Conservation (phyloP, 2,888 invertebrate genomes). For the Phymatocera aterrima region DNA sequence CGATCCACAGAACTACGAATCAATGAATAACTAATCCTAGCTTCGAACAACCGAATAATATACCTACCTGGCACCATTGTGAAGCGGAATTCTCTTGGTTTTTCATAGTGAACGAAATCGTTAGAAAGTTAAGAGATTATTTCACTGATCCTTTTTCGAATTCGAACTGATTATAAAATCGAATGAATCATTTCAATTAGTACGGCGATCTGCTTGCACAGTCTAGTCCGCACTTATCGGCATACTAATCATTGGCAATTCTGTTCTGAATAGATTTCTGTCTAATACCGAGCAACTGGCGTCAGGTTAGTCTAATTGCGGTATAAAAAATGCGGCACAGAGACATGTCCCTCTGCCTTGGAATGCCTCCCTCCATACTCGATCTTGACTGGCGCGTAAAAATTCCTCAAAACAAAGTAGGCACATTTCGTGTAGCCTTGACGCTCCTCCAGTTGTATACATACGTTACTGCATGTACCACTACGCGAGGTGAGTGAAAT, state of each 20-base stretch:
- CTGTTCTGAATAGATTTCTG: constrained; percentile 1
- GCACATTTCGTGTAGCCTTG: background rate
- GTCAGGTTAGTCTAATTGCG: background rate
- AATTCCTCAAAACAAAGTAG: background rate
- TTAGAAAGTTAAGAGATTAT: background rate
- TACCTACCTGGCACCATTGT: background rate
- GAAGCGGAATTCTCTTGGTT: background rate
- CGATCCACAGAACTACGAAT: background rate
- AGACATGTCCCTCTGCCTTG: background rate
- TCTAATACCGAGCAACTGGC: constrained; percentile 8
- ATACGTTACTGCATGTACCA: background rate
- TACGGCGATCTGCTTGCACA: background rate
- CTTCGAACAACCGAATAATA: background rate
- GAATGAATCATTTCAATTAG: background rate
- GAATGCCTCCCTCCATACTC: too few species aligned
- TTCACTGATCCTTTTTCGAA: background rate
- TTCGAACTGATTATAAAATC: background rate
- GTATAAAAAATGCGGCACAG: background rate
- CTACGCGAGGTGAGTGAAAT: too few species aligned
- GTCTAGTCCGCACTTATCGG: background rate
- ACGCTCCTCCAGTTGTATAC: background rate
- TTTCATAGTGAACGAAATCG: background rate
- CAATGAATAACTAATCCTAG: background rate
- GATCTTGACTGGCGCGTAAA: background rate
- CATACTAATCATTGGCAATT: background rate